Evolutionary conservation across 2,888 invertebrate species (phyloP).

Genomic region (Schizaphis graminum): DNA sequence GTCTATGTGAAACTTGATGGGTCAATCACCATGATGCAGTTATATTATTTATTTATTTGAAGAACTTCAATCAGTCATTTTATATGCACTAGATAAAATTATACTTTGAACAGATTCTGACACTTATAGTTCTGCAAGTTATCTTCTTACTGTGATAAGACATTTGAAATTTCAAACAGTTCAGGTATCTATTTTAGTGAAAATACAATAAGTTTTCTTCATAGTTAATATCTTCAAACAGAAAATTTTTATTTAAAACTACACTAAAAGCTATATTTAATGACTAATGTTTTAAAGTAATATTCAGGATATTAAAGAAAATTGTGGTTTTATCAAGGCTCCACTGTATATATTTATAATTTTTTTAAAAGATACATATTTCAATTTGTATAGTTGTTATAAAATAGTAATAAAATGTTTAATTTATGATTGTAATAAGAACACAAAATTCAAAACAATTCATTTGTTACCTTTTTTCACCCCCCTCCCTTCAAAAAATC

Average conservation of each 20-base stretch:
- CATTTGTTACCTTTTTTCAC: no score
- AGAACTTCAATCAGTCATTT: conserved; percentile 1
- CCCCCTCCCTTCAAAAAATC: no score
- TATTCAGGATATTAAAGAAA: neutral
- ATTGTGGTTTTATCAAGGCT: neutral
- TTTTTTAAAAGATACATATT: no score
- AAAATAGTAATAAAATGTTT: no score
- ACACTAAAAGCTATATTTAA: neutral
- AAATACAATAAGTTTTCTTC: conserved; percentile 42
- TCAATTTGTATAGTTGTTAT: no score
- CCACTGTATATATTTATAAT: no score
- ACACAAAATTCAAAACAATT: no score
- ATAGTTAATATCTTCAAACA: conserved; percentile 7
- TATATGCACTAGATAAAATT: neutral
- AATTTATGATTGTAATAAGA: no score
- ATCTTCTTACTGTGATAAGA: conserved; percentile 6
- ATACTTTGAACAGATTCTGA: conserved; percentile 26
- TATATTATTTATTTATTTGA: conserved; percentile 41
- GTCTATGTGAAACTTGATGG: conserved; percentile 23
- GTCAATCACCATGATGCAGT: conserved; percentile 31
- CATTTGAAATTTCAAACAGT: conserved; percentile 27
- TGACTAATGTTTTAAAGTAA: neutral
- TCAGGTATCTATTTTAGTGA: conserved; percentile 38
- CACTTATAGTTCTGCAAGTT: neutral
- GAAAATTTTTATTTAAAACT: neutral